Percentiles rank a stretch among this genome's conserved stretches.
Evolutionary conservation across 2,113 vertebrate genomes (phyloP).

Genomic region (Litocranius walleri): DNA sequence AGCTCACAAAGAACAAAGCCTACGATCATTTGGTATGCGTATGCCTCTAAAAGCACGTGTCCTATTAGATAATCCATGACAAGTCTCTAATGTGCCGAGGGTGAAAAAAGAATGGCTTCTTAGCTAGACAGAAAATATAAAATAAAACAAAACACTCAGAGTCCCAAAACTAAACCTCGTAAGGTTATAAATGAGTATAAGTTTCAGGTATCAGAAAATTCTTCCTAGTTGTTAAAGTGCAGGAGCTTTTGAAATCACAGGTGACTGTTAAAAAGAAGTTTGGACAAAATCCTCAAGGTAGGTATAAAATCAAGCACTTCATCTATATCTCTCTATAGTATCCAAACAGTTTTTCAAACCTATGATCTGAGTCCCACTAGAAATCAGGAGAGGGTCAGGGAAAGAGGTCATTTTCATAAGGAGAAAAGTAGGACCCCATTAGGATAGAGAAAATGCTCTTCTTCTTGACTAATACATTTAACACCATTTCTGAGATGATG

Average conservation of each 20-base stretch:
- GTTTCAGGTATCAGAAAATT: not conserved
- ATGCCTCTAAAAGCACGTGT: not conserved
- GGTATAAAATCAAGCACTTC: not conserved
- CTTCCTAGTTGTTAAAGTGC: not conserved
- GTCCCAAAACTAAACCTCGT: not conserved
- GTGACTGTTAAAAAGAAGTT: not conserved
- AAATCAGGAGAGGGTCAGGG: not conserved
- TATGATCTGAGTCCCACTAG: not conserved
- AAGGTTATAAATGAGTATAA: not conserved
- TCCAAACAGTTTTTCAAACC: not conserved
- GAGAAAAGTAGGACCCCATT: not conserved
- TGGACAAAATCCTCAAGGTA: not conserved
- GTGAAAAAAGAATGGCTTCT: not conserved
- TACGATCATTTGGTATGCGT: not conserved
- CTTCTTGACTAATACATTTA: not conserved
- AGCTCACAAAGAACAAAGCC: not conserved
- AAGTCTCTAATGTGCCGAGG: not conserved
- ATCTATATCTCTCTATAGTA: not conserved
- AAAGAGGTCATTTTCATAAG: not conserved
- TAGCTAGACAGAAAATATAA: constrained; percentile 5
- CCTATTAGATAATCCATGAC: not conserved
- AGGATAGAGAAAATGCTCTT: not conserved
- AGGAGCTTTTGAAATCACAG: not conserved
- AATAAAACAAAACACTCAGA: not conserved
- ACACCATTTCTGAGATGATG: not conserved